Evolutionary conservation across 2,888 invertebrate genomes (phyloP).

Genomic region (Lasioglossum vierecki): DNA sequence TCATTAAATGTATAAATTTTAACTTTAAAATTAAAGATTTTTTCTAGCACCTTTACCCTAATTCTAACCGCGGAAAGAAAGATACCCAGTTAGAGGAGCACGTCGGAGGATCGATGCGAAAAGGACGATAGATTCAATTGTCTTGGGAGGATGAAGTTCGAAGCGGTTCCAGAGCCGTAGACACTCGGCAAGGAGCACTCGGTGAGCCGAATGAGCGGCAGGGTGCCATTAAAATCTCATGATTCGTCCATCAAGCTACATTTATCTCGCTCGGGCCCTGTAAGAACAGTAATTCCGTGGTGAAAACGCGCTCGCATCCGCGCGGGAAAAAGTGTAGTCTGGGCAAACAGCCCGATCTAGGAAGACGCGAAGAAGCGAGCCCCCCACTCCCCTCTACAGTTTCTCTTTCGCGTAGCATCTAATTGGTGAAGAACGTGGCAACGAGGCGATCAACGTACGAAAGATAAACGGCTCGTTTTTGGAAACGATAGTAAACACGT

Average conservation of each 20-base stretch:
- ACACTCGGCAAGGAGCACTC: conserved; percentile 36
- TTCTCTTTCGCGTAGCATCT: not conserved
- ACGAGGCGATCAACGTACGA: conserved; percentile 10
- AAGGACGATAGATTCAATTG: not conserved
- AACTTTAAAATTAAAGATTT: no score
- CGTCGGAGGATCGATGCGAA: no score
- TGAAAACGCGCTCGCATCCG: conserved; percentile 39
- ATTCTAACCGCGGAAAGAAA: no score
- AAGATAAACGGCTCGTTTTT: not conserved
- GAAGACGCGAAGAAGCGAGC: not conserved
- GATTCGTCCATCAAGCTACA: conserved; percentile 56
- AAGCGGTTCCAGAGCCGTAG: conserved; percentile 4
- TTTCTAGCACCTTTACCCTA: no score
- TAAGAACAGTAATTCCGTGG: conserved; percentile 44
- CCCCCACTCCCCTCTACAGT: not conserved
- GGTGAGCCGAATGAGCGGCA: conserved; percentile 39
- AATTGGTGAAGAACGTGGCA: conserved; percentile 27
- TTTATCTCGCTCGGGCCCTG: conserved; percentile 51
- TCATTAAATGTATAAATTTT: no score
- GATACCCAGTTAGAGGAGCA: no score
- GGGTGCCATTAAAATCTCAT: conserved; percentile 60
- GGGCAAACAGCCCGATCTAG: conserved; percentile 40
- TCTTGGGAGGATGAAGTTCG: not conserved
- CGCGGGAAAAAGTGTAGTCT: conserved; percentile 22
- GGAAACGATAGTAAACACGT: conserved; percentile 6